A percentile compares a stretch with the other conserved stretches of the same genome.
These are phyloP conservation scores for Aegotheles bennettii DNA, from an alignment of 2,113 vertebrate species.

Conservation along the genomic window DNA sequence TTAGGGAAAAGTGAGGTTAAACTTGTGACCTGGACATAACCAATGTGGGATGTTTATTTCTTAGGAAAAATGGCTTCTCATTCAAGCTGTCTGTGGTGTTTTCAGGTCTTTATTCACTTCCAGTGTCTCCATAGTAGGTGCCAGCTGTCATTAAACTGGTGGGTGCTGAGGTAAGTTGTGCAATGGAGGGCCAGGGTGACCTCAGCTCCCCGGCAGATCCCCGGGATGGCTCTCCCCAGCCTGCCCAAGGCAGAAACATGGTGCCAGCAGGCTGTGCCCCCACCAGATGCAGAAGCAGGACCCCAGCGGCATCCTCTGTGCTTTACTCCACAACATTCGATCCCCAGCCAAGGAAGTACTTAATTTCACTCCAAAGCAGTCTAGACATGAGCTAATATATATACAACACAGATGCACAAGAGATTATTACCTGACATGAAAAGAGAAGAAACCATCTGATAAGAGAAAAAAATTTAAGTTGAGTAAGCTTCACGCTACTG, in stretches of 20 bases:
- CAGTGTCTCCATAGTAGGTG: not conserved
- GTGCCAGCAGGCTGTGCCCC: not conserved
- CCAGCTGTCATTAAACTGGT: not conserved
- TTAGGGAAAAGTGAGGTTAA: not conserved
- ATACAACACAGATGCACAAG: not conserved
- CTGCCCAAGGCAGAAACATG: not conserved
- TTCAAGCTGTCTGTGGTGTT: not conserved
- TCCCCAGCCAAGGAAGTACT: not conserved
- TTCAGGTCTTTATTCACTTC: not conserved
- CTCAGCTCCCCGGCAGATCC: not conserved
- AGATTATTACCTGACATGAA: not conserved
- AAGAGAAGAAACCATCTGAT: not conserved
- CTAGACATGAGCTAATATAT: not conserved
- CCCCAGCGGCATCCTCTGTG: not conserved
- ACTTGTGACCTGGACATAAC: not conserved
- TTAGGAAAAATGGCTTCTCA: not conserved
- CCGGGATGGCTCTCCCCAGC: not conserved
- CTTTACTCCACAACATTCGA: not conserved
- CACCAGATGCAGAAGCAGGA: not conserved
- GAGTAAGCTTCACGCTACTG: not conserved
- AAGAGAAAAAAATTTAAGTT: not conserved
- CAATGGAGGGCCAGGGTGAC: not conserved
- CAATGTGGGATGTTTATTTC: not conserved
- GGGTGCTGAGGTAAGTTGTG: fast-evolving
- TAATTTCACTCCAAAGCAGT: not conserved